phyloP scores from a whole-genome alignment of 2,113 vertebrate genomes.

The Megalops atlanticus region DNA sequence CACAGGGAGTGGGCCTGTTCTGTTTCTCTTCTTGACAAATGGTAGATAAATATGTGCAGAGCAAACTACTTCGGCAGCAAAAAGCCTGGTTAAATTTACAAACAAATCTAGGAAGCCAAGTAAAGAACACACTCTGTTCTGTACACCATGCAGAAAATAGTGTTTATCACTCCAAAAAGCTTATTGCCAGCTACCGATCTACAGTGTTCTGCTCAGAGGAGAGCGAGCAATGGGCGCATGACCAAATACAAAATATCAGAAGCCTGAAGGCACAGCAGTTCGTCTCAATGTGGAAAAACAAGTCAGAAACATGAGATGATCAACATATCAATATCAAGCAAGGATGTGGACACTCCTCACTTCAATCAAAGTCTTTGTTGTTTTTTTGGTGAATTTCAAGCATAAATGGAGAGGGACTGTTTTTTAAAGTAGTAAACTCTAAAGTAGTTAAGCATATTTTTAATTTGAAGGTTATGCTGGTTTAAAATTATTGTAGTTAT shows the following conservation, averaged over 20 bases:
- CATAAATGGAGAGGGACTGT: neutral
- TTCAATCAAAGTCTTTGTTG: neutral
- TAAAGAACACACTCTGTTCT: neutral
- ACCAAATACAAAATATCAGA: neutral
- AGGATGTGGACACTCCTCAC: neutral
- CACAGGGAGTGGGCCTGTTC: neutral
- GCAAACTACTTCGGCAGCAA: neutral
- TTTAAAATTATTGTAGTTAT: no score
- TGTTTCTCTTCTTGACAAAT: neutral
- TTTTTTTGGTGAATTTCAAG: neutral
- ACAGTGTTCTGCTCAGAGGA: neutral
- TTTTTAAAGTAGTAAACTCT: neutral
- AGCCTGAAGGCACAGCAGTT: neutral
- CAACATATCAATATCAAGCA: neutral
- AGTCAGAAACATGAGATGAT: neutral
- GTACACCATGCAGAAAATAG: neutral
- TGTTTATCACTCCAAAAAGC: neutral
- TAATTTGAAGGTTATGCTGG: neutral
- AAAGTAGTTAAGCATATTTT: neutral
- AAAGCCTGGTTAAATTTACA: neutral
- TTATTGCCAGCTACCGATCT: neutral
- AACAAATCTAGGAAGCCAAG: neutral
- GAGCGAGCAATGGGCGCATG: neutral
- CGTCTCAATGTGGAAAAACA: neutral
- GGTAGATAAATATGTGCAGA: neutral